Percentiles rank a stretch among this genome's conserved stretches.
phyloP scores from a whole-genome alignment of 2,888 invertebrate genomes.

The Bombyx huttoni region DNA sequence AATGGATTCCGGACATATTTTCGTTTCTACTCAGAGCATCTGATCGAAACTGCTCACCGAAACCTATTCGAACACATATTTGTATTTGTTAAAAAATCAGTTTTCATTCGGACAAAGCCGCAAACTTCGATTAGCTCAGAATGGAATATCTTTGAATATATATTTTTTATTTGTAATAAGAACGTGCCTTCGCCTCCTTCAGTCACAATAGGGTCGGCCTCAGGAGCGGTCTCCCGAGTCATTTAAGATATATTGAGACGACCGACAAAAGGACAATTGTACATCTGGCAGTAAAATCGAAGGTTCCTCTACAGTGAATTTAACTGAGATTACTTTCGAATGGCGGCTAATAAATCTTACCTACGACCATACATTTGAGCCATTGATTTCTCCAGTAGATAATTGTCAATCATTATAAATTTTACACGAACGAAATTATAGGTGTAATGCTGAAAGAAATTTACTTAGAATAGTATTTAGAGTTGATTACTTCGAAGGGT shows the following conservation, averaged over 20 bases:
- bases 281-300: conserved; percentile 50
- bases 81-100: too few species aligned
- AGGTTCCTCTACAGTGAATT: conserved; percentile 66
- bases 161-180: conserved; percentile 33
- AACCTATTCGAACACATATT: too few species aligned
- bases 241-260: conserved; percentile 68
- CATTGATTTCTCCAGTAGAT: conserved; percentile 51
- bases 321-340: conserved; percentile 61
- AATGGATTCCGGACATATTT: too few species aligned
- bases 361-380: conserved; percentile 31
- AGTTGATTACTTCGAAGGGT: too few species aligned
- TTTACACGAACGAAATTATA: conserved; percentile 21
- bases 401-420: conserved; percentile 61
- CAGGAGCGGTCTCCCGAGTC: conserved; percentile 49
- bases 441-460: too few species aligned
- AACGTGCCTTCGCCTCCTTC: conserved; percentile 39
- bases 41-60: too few species aligned
- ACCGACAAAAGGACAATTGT: conserved; percentile 57
- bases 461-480: too few species aligned
- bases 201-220: conserved; percentile 53
- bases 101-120: not conserved
- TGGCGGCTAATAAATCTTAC: conserved; percentile 63
- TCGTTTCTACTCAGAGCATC: too few species aligned
- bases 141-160: not conserved
- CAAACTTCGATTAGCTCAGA: not conserved